Evolutionary conservation across 2,797 vertebrate genomes (phyloP), one percentile per base, ranked within the genome.

Genomic region (Molossus molossus): DNA sequence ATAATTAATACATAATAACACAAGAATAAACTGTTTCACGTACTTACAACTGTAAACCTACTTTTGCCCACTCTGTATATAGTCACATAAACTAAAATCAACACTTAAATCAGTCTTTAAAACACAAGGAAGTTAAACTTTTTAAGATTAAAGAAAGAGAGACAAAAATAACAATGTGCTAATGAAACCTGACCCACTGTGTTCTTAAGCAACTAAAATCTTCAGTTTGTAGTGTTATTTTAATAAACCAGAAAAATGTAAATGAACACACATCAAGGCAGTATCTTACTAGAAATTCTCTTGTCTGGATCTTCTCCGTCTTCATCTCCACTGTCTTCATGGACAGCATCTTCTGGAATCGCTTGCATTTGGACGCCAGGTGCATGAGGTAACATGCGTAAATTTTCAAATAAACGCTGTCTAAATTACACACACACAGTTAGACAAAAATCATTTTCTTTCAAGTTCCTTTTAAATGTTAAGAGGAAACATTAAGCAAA

Each of bases 331-430:
- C 98, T 98, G 86, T 99, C 99, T 50, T 99, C 99, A 58, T 99
- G 99, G 95, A 99, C 97, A 72, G 99, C 99, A 87, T 99, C 99
- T 87, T 99, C 99, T 2, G 99, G 99, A 95, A 99, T 99, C 87
- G 99, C 99, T 96, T 99, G 99, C 99, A 99, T 99, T 97, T 99
- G 99, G 6, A 99, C 99, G 1, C 99, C 99, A 50, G 99, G 99
- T 11, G 99, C 99, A 1, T 99, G 99, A 94, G 99, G 99, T 69
- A 99, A 98, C 99, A 99, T 99, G 90, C 99, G 98, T 95, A 99
- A 98, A 98, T 99, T 99, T 98, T 99, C 99, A 98, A 99, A 99
- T 79, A 99, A 98, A 40, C 99, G 99, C 87, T 99, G 99, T 97
- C 99, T 99, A 81, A 95, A 97, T 87, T 55, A 96, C 14, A 97